Base-by-base conservation (phyloP, 2,888 invertebrate genomes). In the Himalopsyche anomala region DNA sequence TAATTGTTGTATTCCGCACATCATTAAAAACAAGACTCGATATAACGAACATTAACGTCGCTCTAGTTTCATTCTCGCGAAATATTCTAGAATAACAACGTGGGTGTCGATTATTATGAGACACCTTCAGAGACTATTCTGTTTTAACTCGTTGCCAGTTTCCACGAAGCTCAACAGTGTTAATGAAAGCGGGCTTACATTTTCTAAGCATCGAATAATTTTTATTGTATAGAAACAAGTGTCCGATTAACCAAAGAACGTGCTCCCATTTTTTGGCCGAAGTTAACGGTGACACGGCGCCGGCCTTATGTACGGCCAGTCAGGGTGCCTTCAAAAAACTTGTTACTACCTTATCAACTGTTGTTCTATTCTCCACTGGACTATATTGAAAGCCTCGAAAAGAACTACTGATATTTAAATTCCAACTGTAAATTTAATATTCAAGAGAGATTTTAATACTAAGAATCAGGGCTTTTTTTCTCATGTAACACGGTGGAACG, bases 241-340 rank as follows among this genome's bases (percentile, higher is more conserved):
- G 87, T 85, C 87, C 87, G 84, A 87, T 87, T 87, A 87, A 84
- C 80, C 42, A 80, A 85, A 84, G 84, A 81, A 87, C 83, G 80
- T 87, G 85, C 81, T 87, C 87, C 82, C 87, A 85, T 87, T 87
- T 87, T 86, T 86, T 86, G 86, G 79, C 80, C 54, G 79, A 82
- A 80, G 42, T 80, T 86, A 86, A 86, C 86, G 86, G 86, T 84
- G 84, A 82, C 80, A 82, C 84, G 84, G 81, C 54, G 42, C 45
- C 45, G 40, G 55, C 8, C 82, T 80, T 81, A 45, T 69, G 38
- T 74, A 38, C 74, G 74, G 55, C 19, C 79, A n/a, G 28, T 38
- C 54, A 83, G 86, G 83, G 86, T 28, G 82, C 42, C 82, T 6
- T 84, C 80, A 80, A 54, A 36, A 55, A 42, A 15, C 55, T 19